Evolutionary conservation across 2,797 vertebrate genomes (phyloP).

Genomic region (Dendrocincla tyrannina): DNA sequence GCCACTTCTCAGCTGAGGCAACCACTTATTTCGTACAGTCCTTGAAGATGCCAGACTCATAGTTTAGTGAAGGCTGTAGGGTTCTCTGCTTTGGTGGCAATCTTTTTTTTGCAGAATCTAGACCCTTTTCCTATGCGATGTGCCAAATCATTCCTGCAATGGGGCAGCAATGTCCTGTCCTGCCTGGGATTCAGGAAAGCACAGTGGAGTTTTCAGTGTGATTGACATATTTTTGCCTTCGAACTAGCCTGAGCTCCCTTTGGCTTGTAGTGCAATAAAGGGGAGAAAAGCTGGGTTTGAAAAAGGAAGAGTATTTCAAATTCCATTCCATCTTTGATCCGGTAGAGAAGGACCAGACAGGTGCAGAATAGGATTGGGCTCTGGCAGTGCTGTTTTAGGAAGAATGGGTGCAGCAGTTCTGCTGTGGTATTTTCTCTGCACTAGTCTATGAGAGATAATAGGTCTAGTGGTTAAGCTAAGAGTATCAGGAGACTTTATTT

Average conservation of each 20-base stretch:
- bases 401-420: background rate
- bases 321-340: background rate
- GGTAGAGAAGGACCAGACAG: background rate
- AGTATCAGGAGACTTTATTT: constrained; percentile 34
- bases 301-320: background rate
- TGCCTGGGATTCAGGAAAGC: background rate
- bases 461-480: constrained; percentile 6
- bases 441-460: background rate
- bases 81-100: background rate
- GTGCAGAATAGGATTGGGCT: background rate
- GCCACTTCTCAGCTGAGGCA: background rate
- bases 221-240: background rate
- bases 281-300: background rate
- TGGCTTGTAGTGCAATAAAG: background rate
- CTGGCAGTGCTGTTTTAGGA: background rate
- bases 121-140: background rate
- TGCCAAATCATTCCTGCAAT: background rate
- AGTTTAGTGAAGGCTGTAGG: background rate
- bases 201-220: background rate
- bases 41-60: background rate
- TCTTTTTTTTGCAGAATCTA: background rate
- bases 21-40: background rate
- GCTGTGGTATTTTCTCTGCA: background rate
- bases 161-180: background rate
- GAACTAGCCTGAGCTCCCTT: background rate